These are phyloP conservation scores for Hormaphis cornu DNA, from an alignment of 1,140 invertebrate species.

Conservation along the genomic window DNA sequence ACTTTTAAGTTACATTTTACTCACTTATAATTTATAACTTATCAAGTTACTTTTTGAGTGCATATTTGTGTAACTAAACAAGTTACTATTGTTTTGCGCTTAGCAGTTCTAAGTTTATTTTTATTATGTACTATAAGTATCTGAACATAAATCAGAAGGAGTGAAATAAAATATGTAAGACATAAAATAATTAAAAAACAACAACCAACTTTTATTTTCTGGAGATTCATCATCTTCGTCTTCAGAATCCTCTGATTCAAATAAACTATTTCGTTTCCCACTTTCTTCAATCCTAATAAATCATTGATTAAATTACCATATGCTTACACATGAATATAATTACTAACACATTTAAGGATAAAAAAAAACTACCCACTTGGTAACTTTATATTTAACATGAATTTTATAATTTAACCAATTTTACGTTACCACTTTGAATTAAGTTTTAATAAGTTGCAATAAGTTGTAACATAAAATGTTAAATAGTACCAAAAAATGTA, in stretches of 20 bases:
- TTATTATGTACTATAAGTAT: too few relatives aligned
- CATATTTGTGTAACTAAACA: too few relatives aligned
- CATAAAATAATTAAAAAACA: neutral
- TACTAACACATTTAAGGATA: neutral
- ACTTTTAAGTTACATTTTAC: too few relatives aligned
- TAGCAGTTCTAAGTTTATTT: too few relatives aligned
- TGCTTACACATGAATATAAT: neutral
- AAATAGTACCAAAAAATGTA: too few relatives aligned
- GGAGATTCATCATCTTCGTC: conserved; percentile 54
- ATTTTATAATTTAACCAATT: neutral
- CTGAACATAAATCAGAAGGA: too few relatives aligned
- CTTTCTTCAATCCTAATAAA: conserved; percentile 29
- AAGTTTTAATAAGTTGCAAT: too few relatives aligned
- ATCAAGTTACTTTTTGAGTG: too few relatives aligned
- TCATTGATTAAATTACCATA: neutral
- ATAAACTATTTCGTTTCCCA: neutral
- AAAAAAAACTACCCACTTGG: neutral
- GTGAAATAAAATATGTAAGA: neutral
- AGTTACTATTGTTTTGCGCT: too few relatives aligned
- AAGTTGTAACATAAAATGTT: too few relatives aligned
- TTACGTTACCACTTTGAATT: too few relatives aligned
- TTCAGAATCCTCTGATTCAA: conserved; percentile 45
- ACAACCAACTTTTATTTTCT: conserved; percentile 49
- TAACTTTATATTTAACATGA: neutral
- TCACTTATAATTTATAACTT: too few relatives aligned